Percentiles rank a stretch among this genome's conserved stretches.
These are phyloP conservation scores for Kryptolebias ocellatus DNA, from an alignment of 2,797 vertebrate species.

Conservation along the genomic window DNA sequence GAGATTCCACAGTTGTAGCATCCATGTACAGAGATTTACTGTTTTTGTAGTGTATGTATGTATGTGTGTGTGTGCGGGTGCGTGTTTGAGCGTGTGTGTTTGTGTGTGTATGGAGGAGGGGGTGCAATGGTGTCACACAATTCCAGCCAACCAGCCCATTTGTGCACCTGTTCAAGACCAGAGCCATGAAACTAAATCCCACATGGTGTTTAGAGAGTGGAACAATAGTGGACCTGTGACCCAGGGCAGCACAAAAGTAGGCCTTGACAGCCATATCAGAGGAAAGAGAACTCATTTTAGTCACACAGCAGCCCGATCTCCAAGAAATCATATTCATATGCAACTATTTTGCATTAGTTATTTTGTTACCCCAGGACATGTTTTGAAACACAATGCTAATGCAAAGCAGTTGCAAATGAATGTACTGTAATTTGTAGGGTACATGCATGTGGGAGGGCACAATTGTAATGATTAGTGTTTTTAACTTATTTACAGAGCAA, in stretches of 20 bases:
- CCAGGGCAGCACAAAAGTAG: slow-evolving; percentile 16
- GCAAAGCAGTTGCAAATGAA: slow-evolving; percentile 43
- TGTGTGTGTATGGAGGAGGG: background rate
- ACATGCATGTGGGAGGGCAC: slow-evolving; percentile 22
- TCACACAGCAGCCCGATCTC: slow-evolving; percentile 3
- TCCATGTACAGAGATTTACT: slow-evolving; percentile 16
- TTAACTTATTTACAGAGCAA: slow-evolving; percentile 25
- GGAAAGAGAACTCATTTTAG: slow-evolving; percentile 3
- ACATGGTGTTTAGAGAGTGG: slow-evolving; percentile 23
- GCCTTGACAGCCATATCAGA: slow-evolving; percentile 5
- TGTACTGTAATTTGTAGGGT: slow-evolving; percentile 23
- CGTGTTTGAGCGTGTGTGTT: background rate
- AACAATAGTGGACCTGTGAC: slow-evolving; percentile 36
- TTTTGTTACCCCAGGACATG: slow-evolving; percentile 29
- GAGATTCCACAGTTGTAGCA: slow-evolving; percentile 13
- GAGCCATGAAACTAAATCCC: slow-evolving; percentile 45
- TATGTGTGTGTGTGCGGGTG: background rate
- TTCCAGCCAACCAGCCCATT: slow-evolving; percentile 27
- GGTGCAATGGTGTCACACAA: slow-evolving; percentile 4
- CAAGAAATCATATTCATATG: slow-evolving; percentile 19
- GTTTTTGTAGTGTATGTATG: slow-evolving; percentile 11
- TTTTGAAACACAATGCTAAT: slow-evolving; percentile 29
- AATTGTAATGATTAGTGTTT: slow-evolving; percentile 27
- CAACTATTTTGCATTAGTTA: slow-evolving; percentile 32
- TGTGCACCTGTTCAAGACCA: slow-evolving; percentile 42